phyloP scores from a whole-genome alignment of 2,797 vertebrate genomes.

The Periparus ater region DNA sequence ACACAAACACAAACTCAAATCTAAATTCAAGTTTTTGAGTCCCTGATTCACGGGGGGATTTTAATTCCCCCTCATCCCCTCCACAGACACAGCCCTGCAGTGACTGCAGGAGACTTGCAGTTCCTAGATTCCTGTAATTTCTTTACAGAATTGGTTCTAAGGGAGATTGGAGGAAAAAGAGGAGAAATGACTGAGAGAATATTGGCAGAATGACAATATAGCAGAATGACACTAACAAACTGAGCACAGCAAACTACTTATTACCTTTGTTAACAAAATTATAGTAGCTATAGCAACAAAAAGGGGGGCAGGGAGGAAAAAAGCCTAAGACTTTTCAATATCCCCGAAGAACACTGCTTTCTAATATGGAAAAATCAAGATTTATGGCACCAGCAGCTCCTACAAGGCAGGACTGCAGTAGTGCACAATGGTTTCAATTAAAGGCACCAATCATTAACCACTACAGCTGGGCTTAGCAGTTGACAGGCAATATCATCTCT shows the following conservation, averaged over 20 bases:
- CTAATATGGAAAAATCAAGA: constrained; percentile 30
- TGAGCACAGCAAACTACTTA: background rate
- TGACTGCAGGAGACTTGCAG: background rate
- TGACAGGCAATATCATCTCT: constrained; percentile 9
- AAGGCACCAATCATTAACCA: constrained; percentile 31
- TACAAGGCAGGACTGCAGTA: background rate
- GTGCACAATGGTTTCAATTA: constrained; percentile 43
- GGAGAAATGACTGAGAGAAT: background rate
- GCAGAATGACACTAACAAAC: constrained; percentile 11
- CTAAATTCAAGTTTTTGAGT: background rate
- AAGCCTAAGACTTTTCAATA: background rate
- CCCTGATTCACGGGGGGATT: background rate
- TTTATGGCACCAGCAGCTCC: constrained; percentile 43
- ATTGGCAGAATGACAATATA: background rate
- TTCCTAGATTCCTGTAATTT: background rate
- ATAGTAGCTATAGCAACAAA: constrained; percentile 18
- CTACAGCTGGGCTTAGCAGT: background rate
- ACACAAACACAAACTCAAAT: background rate
- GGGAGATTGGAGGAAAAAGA: background rate
- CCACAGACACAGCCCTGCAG: fast-evolving
- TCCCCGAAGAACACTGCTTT: constrained; percentile 15
- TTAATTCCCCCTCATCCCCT: background rate
- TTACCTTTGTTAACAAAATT: constrained; percentile 8
- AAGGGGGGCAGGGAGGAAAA: background rate
- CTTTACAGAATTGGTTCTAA: background rate